A percentile compares a stretch with the other conserved stretches of the same genome.
Conservation (phyloP, 1,140 invertebrate genomes). For the Pentalonia nigronervosa region DNA sequence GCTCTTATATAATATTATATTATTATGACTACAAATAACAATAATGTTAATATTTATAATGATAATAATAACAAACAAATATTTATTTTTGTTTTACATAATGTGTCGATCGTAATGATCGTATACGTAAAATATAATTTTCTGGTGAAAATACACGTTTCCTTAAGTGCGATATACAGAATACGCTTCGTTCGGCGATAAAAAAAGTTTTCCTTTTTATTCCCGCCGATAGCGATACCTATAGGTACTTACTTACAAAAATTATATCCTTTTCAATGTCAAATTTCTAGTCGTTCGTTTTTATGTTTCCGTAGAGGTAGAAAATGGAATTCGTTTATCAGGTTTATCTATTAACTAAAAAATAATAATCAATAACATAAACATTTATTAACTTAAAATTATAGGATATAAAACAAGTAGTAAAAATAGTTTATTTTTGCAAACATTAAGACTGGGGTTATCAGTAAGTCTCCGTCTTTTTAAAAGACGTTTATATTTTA, state of each 20-base stretch:
- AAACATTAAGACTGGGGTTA: background rate
- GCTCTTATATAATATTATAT: background rate
- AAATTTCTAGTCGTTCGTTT: background rate
- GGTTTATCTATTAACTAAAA: background rate
- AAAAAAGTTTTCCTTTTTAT: background rate
- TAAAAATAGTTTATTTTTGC: background rate
- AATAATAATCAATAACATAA: background rate
- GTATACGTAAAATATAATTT: background rate
- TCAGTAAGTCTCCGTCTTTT: background rate
- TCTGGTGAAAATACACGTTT: background rate
- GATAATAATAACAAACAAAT: background rate
- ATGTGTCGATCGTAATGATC: background rate
- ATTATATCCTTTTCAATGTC: background rate
- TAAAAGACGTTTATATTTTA: background rate
- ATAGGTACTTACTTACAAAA: background rate
- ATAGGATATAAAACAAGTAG: background rate
- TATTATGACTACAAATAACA: background rate
- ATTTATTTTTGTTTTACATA: background rate
- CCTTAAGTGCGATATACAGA: background rate
- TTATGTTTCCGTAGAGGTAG: background rate
- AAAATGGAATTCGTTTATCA: conserved; percentile 10
- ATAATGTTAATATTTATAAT: background rate
- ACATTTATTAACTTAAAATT: background rate
- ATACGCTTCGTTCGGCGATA: background rate
- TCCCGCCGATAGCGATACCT: background rate